Percentiles rank a stretch among this genome's conserved stretches.
Evolutionary conservation across 2,797 vertebrate genomes (phyloP).

Genomic region (Peromyscus eremicus): DNA sequence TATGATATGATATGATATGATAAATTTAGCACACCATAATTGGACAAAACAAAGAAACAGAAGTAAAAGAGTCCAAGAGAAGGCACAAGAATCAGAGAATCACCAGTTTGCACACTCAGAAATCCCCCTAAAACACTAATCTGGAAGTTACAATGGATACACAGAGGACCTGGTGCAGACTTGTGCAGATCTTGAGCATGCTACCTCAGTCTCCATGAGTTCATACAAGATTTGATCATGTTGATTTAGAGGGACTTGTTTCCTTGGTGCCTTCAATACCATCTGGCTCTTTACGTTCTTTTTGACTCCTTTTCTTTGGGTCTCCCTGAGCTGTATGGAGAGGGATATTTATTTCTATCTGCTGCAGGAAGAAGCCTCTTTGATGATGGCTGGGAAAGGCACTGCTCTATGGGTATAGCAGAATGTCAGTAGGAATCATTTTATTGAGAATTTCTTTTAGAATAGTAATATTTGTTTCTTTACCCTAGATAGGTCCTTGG

Average conservation of each 20-base stretch:
- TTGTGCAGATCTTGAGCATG: neutral
- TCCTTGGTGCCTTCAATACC: neutral
- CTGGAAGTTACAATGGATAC: neutral
- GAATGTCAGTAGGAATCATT: neutral
- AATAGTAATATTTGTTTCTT: neutral
- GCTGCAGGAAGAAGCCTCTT: neutral
- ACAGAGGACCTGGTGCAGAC: neutral
- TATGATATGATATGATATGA: neutral
- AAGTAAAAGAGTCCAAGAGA: neutral
- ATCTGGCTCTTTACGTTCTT: neutral
- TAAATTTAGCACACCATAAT: neutral
- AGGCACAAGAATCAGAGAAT: neutral
- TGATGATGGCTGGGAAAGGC: neutral
- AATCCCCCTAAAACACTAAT: neutral
- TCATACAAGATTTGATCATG: neutral
- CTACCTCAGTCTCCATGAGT: neutral
- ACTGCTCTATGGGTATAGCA: neutral
- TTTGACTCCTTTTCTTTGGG: neutral
- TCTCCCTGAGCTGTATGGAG: neutral
- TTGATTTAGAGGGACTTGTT: neutral
- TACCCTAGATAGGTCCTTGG: neutral
- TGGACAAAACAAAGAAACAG: neutral
- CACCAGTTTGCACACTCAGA: neutral
- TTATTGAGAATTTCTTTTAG: neutral
- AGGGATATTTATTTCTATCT: neutral